Base-by-base conservation (phyloP, 1,140 invertebrate species). In the Carposina sasakii region DNA sequence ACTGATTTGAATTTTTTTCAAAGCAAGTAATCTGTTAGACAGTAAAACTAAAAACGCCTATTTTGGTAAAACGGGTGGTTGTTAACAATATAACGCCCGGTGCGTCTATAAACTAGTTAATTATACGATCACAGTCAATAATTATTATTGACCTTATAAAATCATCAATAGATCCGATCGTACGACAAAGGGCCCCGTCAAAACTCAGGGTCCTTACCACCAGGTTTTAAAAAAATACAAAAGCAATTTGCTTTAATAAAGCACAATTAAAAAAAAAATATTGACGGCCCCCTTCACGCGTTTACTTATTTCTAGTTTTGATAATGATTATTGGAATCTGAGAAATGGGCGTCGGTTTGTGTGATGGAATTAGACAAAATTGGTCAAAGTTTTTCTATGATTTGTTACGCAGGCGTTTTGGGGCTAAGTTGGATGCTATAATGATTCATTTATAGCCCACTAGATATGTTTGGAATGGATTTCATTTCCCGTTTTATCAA, bases 141-240 rank as follows among this genome's bases (percentile, higher is more conserved):
- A 77, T 76, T 66, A 73, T 72, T 76, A 83, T 81, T 78, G 75
- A 69, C 70, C 75, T 74, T 83, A 66, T 74, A 83, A 72, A 83
- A 83, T 81, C 75, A 63, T 81, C 72, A 83, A 81, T 83, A 63
- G 63, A 36, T 66, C 76, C 79, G 79, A 78, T 67, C 16, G 44
- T n/a, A 26, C 33, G 53, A 71, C 71, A 77, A 81, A 78, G 69
- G 70, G 48, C 39, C 50, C 75, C 68, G 72, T 71, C 72, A 45
- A 53, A 57, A 60, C 54, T n/a, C n/a, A 54, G 60, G 59, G 56
- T 67, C 57, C 53, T n/a, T 21, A 21, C 10, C 24, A 36, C 45
- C 53, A 53, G 58, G 43, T 21, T 9, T 39, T 50, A 60, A 56
- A 52, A 73, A 79, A 81, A 81, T 81, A 78, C 70, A 77, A 83